Conservation (phyloP, 2,113 vertebrate genomes). For the Suncus etruscus region DNA sequence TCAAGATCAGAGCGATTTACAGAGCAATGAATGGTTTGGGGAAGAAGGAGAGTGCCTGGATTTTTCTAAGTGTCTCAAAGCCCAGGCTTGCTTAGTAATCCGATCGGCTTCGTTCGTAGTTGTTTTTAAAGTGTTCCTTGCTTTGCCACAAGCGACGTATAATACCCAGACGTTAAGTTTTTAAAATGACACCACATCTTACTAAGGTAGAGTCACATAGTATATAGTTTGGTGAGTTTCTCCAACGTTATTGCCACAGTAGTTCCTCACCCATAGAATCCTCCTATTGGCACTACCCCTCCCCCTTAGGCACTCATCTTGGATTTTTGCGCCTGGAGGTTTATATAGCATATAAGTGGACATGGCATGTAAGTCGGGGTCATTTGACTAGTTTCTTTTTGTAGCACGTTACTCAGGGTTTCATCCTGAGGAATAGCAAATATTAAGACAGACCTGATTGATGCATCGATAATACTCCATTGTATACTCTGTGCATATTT, state of each 20-base stretch:
- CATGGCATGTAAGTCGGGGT: background rate
- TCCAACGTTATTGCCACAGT: too few relatives aligned
- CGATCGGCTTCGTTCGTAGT: conserved; percentile 43
- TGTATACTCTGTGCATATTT: background rate
- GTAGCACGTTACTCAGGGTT: conserved; percentile 29
- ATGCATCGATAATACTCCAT: too few relatives aligned
- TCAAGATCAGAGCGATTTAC: conserved; percentile 6
- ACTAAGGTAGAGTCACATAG: background rate
- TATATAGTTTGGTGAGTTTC: background rate
- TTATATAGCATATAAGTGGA: background rate
- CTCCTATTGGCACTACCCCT: background rate
- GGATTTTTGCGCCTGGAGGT: background rate
- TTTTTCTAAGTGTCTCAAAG: background rate
- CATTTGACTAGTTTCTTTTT: conserved; percentile 50
- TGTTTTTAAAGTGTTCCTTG: background rate
- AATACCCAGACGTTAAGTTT: background rate
- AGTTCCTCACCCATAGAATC: conserved; percentile 12
- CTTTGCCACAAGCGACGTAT: background rate
- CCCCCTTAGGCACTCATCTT: background rate
- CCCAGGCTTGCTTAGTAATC: background rate
- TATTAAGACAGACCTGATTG: background rate
- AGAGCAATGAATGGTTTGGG: background rate
- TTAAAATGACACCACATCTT: background rate
- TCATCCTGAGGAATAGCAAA: background rate
- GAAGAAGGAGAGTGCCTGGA: background rate